Conservation (phyloP, 2,888 invertebrate genomes). For the Idaea aversata region DNA sequence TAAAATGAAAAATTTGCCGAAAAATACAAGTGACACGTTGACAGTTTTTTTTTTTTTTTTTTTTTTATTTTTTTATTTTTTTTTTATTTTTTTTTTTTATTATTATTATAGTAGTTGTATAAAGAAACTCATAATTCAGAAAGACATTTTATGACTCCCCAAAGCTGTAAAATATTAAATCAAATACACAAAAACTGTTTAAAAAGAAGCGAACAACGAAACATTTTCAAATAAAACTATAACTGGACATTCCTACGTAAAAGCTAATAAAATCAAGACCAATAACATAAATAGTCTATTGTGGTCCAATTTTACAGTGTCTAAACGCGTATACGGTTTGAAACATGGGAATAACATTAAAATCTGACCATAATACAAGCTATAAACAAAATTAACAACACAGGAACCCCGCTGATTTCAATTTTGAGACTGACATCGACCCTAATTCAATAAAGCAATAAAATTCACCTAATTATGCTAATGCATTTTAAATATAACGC, state of each 20-base stretch:
- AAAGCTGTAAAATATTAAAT: neutral
- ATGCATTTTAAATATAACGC: slow-evolving; percentile 72
- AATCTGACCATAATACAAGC: slow-evolving; percentile 76
- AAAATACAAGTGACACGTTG: too few species aligned
- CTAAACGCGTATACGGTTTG: slow-evolving; percentile 72
- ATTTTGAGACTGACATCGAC: slow-evolving; percentile 78
- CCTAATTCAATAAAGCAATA: slow-evolving; percentile 81
- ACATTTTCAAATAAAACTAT: slow-evolving; percentile 20
- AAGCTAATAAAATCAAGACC: slow-evolving; percentile 67
- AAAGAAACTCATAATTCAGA: neutral
- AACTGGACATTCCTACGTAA: slow-evolving; percentile 32
- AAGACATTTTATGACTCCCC: neutral
- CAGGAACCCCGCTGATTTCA: slow-evolving; percentile 75
- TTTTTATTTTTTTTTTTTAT: too few species aligned
- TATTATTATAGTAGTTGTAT: too few species aligned
- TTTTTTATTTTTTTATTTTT: too few species aligned
- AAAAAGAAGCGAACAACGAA: slow-evolving; percentile 8
- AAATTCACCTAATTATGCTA: slow-evolving; percentile 81
- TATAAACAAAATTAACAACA: slow-evolving; percentile 81
- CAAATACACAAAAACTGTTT: slow-evolving; percentile 3
- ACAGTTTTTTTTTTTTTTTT: too few species aligned
- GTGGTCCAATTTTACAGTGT: slow-evolving; percentile 64
- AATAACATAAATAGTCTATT: slow-evolving; percentile 72
- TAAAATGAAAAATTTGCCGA: too few species aligned
- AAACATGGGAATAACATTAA: slow-evolving; percentile 74